Evolutionary conservation across 2,888 invertebrate species (phyloP), one percentile per base, ranked within the genome.

Genomic region (Micoletzkya japonica): DNA sequence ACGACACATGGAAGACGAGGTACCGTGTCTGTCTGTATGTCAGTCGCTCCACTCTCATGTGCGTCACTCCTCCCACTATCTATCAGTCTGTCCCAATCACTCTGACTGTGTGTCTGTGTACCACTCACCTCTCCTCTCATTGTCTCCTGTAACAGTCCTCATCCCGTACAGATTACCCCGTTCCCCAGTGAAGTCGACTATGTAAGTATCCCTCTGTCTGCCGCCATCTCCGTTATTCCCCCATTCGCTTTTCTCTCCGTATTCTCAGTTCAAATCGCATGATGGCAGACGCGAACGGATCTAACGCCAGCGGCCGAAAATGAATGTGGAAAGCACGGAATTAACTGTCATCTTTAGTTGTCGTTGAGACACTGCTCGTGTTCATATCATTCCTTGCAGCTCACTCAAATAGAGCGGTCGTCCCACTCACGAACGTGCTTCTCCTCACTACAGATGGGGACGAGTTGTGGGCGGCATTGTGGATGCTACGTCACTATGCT

Each of bases 1-100:
- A 20, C 73, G 85, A 17, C 85, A 85, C 70, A 85, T 85, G 84
- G 84, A 85, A 76, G 85, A 85, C 74, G 85, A 85, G 76, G 83
- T 85, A 36, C 80, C 80, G 69, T 71, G 80, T 17, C 10, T 28
- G 24, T 24, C 34, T 50, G 36, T 2, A 1, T 26, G 37, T 7
- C 10, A n/a, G n/a, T 58, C 34, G 34, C n/a, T 34, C n/a, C n/a
- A n/a, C n/a, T 10, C 10, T 44, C 44, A 14, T 44, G 10, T 10
- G 10, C 20, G 44, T 10, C 20, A 20, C 10, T 44, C 44, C 44
- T 10, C 20, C 10, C 10, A 44, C 44, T 14, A 44, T 44, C 44
- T 44, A 14, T 44, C 44, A 44, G 20, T 44, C 44, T 10, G 20
- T 44, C n/a, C n/a, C n/a, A 44, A 44, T 44, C 20, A 20, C 44